Base-by-base conservation (phyloP, 1,140 invertebrate genomes). In the Andricus grossulariae region DNA sequence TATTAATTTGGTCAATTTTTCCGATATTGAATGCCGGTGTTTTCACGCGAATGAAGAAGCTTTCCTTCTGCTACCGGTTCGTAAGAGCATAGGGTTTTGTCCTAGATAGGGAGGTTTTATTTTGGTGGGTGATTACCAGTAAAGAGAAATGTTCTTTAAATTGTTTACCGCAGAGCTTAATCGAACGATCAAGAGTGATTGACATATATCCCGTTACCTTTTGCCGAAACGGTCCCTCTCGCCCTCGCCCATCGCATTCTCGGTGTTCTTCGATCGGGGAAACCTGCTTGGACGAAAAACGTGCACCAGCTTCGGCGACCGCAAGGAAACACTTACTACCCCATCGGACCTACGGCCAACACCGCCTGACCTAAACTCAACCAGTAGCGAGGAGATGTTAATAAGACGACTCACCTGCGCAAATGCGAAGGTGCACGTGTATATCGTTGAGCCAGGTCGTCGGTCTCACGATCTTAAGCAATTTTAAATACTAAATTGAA, bases 171-270 rank as follows among this genome's bases (percentile, higher is more conserved):
- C 39, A 66, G 16, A 39, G 21, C 11, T 66, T 39, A 39, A 66
- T 60, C 21, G 39, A 66, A 4, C 13, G n/a, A 66, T 66, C 5
- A 66, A 66, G 60, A 66, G 60, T 66, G 60, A 66, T 66, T 32
- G 57, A 66, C 57, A 3, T 32, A 32, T 5, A 66, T 79, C 52
- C 52, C 49, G 50, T 86, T 87, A 90, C 89, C 89, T 90, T 88
- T 87, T 89, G 75, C 82, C 81, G 72, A 84, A 84, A 85, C 86
- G 85, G 76, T 89, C 87, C 74, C 83, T 88, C 82, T 83, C 89
- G 74, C 87, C 84, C 79, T 89, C 88, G 78, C 86, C 89, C 89
- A 90, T 90, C 75, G 89, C 89, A 90, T 90, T 84, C 80, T 90
- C 81, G 83, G 60, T 77, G 77, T 74, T 79, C 78, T 81, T 79